Conservation (phyloP, 1,140 invertebrate genomes). For the Meloidogyne chitwoodi region DNA sequence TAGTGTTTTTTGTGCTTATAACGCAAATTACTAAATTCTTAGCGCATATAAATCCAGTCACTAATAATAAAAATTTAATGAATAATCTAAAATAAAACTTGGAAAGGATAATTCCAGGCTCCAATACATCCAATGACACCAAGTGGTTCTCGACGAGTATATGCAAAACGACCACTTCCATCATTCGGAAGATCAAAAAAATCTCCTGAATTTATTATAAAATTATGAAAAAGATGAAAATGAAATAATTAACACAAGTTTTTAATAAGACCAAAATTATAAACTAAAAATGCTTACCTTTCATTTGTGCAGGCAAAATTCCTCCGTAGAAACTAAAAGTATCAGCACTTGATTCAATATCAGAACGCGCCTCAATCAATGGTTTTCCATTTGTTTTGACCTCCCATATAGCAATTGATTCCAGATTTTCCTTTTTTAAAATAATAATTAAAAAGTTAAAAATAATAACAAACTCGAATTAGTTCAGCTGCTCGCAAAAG, state of each 20-base stretch:
- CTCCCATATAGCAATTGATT: slow-evolving; percentile 45
- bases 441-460: slow-evolving; percentile 8
- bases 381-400: slow-evolving; percentile 53
- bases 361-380: slow-evolving; percentile 45
- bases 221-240: not conserved
- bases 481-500: slow-evolving; percentile 7
- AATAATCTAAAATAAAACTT: not conserved
- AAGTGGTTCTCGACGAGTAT: slow-evolving; percentile 63
- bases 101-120: slow-evolving; percentile 67
- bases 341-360: slow-evolving; percentile 49
- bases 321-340: slow-evolving; percentile 49
- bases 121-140: slow-evolving; percentile 63
- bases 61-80: no score
- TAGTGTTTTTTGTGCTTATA: no score
- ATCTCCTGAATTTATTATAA: not conserved
- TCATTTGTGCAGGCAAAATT: slow-evolving; percentile 15
- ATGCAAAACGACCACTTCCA: slow-evolving; percentile 37
- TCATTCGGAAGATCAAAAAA: slow-evolving; percentile 16
- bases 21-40: no score
- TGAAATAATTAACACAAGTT: not conserved
- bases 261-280: no score
- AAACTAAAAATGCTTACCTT: slow-evolving; percentile 3
- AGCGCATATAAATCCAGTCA: no score
- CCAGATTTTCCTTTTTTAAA: slow-evolving; percentile 6
- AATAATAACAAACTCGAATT: not conserved